Evolutionary conservation across 2,113 vertebrate genomes (phyloP).

Genomic region (Chlorodrepanis virens): DNA sequence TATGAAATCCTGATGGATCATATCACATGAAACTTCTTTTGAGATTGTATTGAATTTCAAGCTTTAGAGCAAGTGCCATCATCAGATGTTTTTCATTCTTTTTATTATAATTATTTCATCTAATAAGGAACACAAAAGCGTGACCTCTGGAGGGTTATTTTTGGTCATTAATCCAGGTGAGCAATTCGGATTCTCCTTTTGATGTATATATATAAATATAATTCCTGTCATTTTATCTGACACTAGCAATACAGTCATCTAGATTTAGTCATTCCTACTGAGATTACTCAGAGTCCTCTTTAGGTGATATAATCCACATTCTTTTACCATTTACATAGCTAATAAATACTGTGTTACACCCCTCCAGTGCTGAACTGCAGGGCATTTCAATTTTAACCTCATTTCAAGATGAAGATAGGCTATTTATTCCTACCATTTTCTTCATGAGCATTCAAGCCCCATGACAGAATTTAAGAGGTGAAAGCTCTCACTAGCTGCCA

Average conservation of each 20-base stretch:
- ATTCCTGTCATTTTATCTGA: neutral
- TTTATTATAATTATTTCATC: neutral
- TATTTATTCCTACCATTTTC: neutral
- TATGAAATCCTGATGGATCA: neutral
- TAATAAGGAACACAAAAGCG: neutral
- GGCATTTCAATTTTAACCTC: neutral
- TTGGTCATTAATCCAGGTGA: neutral
- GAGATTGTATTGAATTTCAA: neutral
- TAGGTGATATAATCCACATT: neutral
- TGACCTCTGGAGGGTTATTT: neutral
- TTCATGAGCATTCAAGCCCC: neutral
- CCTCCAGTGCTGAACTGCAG: neutral
- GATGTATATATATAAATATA: neutral
- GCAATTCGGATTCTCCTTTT: neutral
- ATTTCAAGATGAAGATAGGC: neutral
- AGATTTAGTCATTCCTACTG: neutral
- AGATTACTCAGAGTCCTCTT: neutral
- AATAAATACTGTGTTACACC: neutral
- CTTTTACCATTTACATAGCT: neutral
- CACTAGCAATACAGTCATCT: neutral
- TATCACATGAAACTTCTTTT: neutral
- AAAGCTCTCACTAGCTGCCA: neutral
- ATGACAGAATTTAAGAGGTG: neutral
- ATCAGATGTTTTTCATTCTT: neutral
- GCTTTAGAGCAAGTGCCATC: neutral